Conservation (phyloP, 2,888 invertebrate genomes). For the Hymenopus coronatus region DNA sequence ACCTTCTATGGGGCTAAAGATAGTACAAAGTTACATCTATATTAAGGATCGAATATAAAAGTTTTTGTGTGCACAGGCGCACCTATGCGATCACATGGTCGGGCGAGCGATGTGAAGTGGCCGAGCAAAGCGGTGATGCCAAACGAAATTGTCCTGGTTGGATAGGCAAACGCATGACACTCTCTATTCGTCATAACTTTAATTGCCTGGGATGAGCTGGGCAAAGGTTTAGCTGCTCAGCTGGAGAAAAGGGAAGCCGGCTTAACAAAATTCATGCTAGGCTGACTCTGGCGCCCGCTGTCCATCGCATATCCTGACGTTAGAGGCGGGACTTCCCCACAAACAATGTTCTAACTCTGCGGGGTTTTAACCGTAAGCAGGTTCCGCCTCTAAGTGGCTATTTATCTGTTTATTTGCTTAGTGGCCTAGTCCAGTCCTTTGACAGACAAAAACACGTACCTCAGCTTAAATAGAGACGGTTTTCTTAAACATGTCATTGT, state of each 20-base stretch:
- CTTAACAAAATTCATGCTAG: background rate
- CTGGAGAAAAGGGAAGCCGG: background rate
- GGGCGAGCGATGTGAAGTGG: background rate
- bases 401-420: no score
- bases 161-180: background rate
- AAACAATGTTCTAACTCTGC: background rate
- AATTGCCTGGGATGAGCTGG: background rate
- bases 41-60: no score
- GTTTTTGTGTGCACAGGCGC: background rate
- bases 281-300: background rate
- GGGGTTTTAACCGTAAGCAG: background rate
- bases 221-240: background rate
- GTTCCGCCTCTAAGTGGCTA: background rate
- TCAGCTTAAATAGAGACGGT: no score
- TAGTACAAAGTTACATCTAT: no score
- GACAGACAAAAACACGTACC: no score
- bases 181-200: background rate
- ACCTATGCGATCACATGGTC: background rate
- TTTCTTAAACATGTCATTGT: no score
- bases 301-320: background rate
- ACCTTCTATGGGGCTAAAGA: no score
- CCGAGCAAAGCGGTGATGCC: background rate
- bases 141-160: background rate
- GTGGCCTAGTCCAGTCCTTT: no score
- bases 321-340: background rate